Conservation (phyloP, 35 echinoderm and acorn worm species). For the Ophioderma brevispina region DNA sequence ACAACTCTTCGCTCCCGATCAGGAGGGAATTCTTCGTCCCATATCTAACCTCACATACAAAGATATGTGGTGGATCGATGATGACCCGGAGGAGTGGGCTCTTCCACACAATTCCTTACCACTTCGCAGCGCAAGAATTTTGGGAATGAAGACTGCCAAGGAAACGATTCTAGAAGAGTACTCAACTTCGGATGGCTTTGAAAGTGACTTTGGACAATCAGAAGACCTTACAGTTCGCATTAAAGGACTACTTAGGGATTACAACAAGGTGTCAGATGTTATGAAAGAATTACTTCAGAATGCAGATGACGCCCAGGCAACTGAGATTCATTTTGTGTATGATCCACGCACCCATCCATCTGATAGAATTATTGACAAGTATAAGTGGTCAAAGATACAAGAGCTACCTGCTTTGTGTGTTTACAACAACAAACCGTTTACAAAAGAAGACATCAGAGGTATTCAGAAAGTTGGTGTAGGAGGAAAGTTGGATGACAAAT, state of each 20-base stretch:
- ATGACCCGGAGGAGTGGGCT: neutral
- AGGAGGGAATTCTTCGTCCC: neutral
- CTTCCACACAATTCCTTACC: conserved; percentile 46
- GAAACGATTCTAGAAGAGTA: conserved; percentile 30
- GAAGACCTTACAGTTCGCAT: conserved; percentile 73
- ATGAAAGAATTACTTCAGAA: conserved; percentile 89
- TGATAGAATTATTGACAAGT: conserved; percentile 31
- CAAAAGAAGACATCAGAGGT: conserved; percentile 75
- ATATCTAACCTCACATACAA: conserved; percentile 22
- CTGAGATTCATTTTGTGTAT: conserved; percentile 68
- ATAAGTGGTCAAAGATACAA: neutral
- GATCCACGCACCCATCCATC: conserved; percentile 58
- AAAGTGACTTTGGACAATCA: conserved; percentile 67
- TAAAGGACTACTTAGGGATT: conserved; percentile 49
- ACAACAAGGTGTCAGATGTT: conserved; percentile 40
- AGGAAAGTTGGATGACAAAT: conserved; percentile 40
- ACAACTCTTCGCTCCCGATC: conserved; percentile 55
- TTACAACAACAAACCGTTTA: conserved; percentile 80
- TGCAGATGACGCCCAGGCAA: conserved; percentile 79
- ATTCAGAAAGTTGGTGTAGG: conserved; percentile 82
- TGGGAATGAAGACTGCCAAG: conserved; percentile 47
- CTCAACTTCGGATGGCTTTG: conserved; percentile 10
- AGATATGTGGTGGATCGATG: conserved; percentile 34
- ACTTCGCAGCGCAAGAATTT: conserved; percentile 23
- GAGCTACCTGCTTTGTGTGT: conserved; percentile 56